These are phyloP conservation scores for Ferrisia virgata DNA, from an alignment of 2,888 invertebrate species.

Conservation along the genomic window DNA sequence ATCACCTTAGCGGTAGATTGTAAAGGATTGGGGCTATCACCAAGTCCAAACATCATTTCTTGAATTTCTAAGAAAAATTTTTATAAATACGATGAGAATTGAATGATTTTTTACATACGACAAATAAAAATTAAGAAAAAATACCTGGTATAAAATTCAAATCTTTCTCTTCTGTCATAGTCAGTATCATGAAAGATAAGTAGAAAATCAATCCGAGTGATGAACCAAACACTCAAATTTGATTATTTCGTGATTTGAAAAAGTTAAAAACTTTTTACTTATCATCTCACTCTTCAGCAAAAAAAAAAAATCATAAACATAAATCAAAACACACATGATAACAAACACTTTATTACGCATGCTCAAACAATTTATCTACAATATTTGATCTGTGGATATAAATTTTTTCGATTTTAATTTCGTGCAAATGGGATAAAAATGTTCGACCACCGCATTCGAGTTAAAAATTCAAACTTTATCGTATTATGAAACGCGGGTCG, in stretches of 20 bases:
- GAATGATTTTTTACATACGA: neutral
- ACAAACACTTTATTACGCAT: too few relatives aligned
- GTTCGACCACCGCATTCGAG: constrained; percentile 89
- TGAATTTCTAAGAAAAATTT: constrained; percentile 63
- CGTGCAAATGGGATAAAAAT: constrained; percentile 64
- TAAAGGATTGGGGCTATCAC: constrained; percentile 79
- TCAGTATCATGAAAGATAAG: neutral
- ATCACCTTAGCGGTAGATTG: constrained; percentile 78
- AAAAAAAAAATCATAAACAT: too few relatives aligned
- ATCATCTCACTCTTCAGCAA: too few relatives aligned
- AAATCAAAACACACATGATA: too few relatives aligned
- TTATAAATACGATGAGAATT: neutral
- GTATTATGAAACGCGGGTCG: neutral
- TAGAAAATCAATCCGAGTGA: neutral
- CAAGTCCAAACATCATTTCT: constrained; percentile 90
- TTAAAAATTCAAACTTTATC: neutral
- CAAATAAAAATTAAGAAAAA: too few relatives aligned
- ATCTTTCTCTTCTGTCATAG: neutral
- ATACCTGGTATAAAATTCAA: neutral
- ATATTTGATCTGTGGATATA: neutral
- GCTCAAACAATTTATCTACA: too few relatives aligned
- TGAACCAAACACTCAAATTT: too few relatives aligned
- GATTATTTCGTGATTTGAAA: too few relatives aligned
- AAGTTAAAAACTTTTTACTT: too few relatives aligned
- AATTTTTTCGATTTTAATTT: neutral